Conservation (phyloP, 2,888 invertebrate species). For the Arctia plantaginis region DNA sequence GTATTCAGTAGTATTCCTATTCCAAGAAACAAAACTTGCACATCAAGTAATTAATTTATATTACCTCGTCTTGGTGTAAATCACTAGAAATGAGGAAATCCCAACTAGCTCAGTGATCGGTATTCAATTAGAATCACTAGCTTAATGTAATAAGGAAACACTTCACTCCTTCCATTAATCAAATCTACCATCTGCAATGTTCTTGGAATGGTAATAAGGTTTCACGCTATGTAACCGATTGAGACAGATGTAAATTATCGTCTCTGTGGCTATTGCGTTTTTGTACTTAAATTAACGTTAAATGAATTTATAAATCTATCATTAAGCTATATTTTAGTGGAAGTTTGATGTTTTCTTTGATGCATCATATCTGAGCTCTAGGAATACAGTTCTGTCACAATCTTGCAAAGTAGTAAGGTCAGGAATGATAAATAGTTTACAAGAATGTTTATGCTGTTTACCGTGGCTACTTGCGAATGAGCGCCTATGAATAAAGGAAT, state of each 20-base stretch:
- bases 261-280: neutral
- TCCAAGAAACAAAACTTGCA: neutral
- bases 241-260: neutral
- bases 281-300: neutral
- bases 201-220: constrained; percentile 12
- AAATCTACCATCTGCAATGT: constrained; percentile 18
- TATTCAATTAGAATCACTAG: constrained; percentile 23
- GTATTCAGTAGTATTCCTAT: neutral
- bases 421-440: no score
- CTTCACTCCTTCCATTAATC: constrained; percentile 18
- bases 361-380: no score
- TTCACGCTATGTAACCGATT: neutral
- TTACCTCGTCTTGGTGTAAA: neutral
- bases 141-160: constrained; percentile 22
- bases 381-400: no score
- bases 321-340: neutral
- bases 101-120: constrained; percentile 18
- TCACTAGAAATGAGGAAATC: constrained; percentile 12
- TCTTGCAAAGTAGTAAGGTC: no score
- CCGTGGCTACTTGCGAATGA: no score
- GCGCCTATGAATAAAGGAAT: no score
- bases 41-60: neutral
- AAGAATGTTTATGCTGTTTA: no score
- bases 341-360: no score
- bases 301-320: neutral